Percentiles rank a stretch among this genome's conserved stretches.
These are phyloP conservation scores for Hoplodrina blanda DNA, from an alignment of 2,888 invertebrate genomes.

Conservation along the genomic window DNA sequence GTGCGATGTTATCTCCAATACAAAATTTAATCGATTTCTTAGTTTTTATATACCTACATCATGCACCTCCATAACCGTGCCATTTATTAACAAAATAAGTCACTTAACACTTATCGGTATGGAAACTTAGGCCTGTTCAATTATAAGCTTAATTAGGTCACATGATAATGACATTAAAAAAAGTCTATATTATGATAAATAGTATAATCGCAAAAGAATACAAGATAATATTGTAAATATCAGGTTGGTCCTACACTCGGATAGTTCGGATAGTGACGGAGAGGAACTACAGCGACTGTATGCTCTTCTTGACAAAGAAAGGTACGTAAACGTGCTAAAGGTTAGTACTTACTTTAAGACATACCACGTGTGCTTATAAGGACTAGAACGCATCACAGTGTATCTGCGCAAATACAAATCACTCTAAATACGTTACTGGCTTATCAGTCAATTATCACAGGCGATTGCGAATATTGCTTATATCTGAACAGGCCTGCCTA, in stretches of 20 bases:
- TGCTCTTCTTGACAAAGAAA: constrained; percentile 36
- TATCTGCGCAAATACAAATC: not conserved
- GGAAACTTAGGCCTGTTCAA: constrained; percentile 39
- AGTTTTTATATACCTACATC: not conserved
- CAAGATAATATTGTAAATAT: constrained; percentile 52
- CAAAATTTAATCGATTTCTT: not conserved
- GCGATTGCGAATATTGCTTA: constrained; percentile 19
- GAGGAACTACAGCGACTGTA: constrained; percentile 53
- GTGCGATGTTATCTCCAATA: not conserved
- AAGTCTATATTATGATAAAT: constrained; percentile 13
- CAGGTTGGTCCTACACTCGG: constrained; percentile 48
- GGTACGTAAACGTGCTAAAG: constrained; percentile 34
- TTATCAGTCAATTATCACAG: constrained; percentile 1
- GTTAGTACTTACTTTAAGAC: constrained; percentile 29
- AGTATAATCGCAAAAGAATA: constrained; percentile 9
- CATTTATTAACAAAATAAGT: not conserved
- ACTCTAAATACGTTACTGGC: not conserved
- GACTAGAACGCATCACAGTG: constrained; percentile 5
- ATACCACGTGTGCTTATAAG: constrained; percentile 15
- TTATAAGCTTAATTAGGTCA: constrained; percentile 31
- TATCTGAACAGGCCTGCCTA: constrained; percentile 48
- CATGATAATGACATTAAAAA: not conserved
- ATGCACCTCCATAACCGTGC: not conserved
- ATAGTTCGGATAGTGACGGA: constrained; percentile 51
- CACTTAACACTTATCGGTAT: not conserved